These are phyloP conservation scores for Plutomurus gul DNA, from an alignment of 1,140 invertebrate genomes.

Conservation along the genomic window DNA sequence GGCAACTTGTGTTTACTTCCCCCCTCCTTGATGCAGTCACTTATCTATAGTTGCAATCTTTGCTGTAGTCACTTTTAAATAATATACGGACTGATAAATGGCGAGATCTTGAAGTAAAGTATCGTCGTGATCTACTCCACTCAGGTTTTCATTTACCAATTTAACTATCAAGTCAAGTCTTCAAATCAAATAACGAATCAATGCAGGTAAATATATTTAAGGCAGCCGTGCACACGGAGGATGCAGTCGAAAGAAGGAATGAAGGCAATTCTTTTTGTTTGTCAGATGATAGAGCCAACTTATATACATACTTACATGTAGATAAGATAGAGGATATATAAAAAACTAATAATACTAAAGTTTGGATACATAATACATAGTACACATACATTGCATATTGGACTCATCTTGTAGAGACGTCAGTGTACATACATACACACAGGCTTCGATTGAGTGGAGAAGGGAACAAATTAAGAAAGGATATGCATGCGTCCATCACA, in stretches of 20 bases:
- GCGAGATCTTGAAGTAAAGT: not conserved
- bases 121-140: constrained; percentile 7
- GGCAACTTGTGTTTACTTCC: too few species aligned
- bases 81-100: too few species aligned
- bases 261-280: too few species aligned
- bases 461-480: constrained; percentile 4
- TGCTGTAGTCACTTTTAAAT: not conserved
- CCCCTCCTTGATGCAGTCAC: too few species aligned
- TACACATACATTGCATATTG: not conserved
- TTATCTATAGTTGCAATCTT: too few species aligned
- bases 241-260: not conserved
- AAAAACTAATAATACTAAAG: too few species aligned
- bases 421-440: too few species aligned
- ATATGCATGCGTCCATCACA: not conserved
- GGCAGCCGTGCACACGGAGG: not conserved
- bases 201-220: not conserved
- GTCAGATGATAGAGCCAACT: too few species aligned
- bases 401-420: not conserved
- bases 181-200: constrained; percentile 13
- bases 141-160: not conserved
- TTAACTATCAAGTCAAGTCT: not conserved
- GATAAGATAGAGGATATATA: too few species aligned
- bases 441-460: constrained; percentile 24
- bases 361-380: too few species aligned
- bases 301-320: too few species aligned